Conservation (phyloP, 2,113 vertebrate genomes). For the Synchiropus splendidus region DNA sequence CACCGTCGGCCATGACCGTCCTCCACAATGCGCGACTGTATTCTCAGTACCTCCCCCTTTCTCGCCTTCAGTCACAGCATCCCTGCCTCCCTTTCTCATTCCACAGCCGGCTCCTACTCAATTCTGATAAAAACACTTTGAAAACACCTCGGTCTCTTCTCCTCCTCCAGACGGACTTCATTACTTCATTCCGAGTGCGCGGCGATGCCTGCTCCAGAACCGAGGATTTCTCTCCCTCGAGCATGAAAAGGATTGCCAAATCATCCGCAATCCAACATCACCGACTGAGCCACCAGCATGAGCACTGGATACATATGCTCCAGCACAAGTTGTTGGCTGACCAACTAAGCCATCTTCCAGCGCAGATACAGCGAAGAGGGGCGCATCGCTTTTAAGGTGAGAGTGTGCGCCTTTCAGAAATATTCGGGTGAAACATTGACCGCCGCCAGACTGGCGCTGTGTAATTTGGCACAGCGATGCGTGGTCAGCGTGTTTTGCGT, state of each 20-base stretch:
- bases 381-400: constrained; percentile 68
- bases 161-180: constrained; percentile 50
- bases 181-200: constrained; percentile 45
- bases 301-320: constrained; percentile 68
- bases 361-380: constrained; percentile 54
- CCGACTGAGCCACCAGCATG: constrained; percentile 63
- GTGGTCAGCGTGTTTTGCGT: too few species aligned
- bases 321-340: constrained; percentile 69
- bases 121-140: constrained; percentile 8
- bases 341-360: constrained; percentile 63
- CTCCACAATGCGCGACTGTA: constrained; percentile 64
- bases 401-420: constrained; percentile 10
- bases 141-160: constrained; percentile 24
- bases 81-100: constrained; percentile 57
- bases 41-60: constrained; percentile 68
- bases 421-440: too few species aligned
- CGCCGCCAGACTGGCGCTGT: too few species aligned
- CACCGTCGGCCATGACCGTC: constrained; percentile 61
- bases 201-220: constrained; percentile 45
- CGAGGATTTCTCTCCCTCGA: constrained; percentile 63
- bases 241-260: constrained; percentile 73
- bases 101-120: constrained; percentile 42
- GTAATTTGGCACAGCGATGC: too few species aligned
- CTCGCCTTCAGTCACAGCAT: constrained; percentile 57
- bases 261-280: constrained; percentile 69